Conservation (phyloP, 2,888 invertebrate genomes). For the Aproaerema taeniolella region DNA sequence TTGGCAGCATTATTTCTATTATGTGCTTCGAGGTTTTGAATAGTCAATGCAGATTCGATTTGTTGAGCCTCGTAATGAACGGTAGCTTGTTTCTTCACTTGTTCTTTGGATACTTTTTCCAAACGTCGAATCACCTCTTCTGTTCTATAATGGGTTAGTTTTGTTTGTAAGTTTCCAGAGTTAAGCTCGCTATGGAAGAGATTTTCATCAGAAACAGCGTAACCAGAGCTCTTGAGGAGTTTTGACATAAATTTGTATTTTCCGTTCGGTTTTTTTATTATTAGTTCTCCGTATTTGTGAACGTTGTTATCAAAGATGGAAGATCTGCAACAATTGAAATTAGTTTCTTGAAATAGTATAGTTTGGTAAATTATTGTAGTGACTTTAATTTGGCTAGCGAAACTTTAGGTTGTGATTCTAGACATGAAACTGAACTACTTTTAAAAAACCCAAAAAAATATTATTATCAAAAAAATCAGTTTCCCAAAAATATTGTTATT, state of each 20-base stretch:
- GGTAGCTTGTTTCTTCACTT: slow-evolving; percentile 29
- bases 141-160: slow-evolving; percentile 26
- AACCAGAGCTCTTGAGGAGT: slow-evolving; percentile 30
- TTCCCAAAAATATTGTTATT: too few species aligned
- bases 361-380: too few species aligned
- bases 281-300: slow-evolving; percentile 58
- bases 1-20: slow-evolving; percentile 4
- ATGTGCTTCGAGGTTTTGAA: slow-evolving; percentile 26
- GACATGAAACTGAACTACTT: too few species aligned
- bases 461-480: too few species aligned
- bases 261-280: slow-evolving; percentile 30
- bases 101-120: slow-evolving; percentile 26
- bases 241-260: slow-evolving; percentile 28
- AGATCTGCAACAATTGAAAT: slow-evolving; percentile 38
- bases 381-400: too few species aligned
- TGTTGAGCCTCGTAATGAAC: slow-evolving; percentile 27
- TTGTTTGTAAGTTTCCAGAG: slow-evolving; percentile 35
- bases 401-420: too few species aligned
- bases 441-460: too few species aligned
- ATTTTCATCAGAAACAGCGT: slow-evolving; percentile 34
- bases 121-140: slow-evolving; percentile 33
- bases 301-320: slow-evolving; percentile 54
- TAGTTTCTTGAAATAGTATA: not conserved
- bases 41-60: slow-evolving; percentile 29
- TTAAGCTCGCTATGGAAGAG: slow-evolving; percentile 37